A percentile compares a stretch with the other conserved stretches of the same genome.
These are phyloP conservation scores for Ochropleura plecta DNA, from an alignment of 2,888 invertebrate genomes.

Conservation along the genomic window DNA sequence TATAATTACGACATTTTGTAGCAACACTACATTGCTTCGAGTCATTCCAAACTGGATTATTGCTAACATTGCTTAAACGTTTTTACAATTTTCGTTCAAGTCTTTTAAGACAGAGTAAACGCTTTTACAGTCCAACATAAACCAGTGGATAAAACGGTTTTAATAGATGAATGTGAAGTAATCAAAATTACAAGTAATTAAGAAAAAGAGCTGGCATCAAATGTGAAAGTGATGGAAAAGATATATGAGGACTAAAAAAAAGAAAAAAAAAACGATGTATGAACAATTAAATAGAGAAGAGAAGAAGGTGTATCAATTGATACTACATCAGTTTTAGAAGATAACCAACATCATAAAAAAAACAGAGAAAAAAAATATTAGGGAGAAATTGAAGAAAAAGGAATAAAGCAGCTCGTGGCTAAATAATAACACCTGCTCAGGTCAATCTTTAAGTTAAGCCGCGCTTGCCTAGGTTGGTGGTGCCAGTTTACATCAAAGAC, in stretches of 20 bases:
- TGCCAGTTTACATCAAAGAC: background rate
- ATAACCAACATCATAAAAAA: background rate
- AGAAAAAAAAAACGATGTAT: background rate
- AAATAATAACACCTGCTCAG: too few relatives aligned
- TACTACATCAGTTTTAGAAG: background rate
- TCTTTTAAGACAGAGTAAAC: constrained; percentile 10
- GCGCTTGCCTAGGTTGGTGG: too few relatives aligned
- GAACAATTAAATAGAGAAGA: too few relatives aligned
- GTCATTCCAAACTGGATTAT: constrained; percentile 37
- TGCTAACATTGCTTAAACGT: constrained; percentile 18
- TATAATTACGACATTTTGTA: constrained; percentile 25
- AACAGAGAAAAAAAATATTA: background rate
- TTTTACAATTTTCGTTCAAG: constrained; percentile 31
- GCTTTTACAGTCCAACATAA: constrained; percentile 26
- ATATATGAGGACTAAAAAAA: background rate
- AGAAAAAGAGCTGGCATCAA: background rate
- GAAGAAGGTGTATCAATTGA: background rate
- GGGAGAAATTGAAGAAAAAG: background rate
- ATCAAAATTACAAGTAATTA: background rate
- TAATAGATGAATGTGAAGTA: background rate
- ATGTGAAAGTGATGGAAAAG: too few relatives aligned
- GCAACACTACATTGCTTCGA: constrained; percentile 25
- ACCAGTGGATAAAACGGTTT: background rate
- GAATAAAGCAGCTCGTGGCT: background rate
- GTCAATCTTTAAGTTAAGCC: too few relatives aligned